Base-by-base conservation (phyloP, 2,797 vertebrate genomes). In the Centropyge bicolor region DNA sequence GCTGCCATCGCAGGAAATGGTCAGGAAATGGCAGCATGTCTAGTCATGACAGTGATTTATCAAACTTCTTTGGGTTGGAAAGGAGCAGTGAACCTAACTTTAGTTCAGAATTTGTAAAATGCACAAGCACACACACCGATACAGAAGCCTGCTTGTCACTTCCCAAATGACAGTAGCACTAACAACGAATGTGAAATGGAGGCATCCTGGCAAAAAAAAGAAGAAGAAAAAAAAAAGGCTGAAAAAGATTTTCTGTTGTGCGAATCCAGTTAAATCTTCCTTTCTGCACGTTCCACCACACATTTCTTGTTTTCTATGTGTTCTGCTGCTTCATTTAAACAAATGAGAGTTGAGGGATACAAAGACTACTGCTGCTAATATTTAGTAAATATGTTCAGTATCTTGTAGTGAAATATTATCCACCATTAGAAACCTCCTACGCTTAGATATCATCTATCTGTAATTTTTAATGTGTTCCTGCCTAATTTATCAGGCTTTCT, bases 51-150 rank as follows among this genome's bases (percentile, higher is more conserved):
- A 38, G 46, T 56, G 64, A 57, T 49, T 55, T 45, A 66, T 70
- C 69, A 78, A 56, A 48, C 38, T 5, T 71, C 43, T 63, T 22
- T 27, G 22, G 52, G 60, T 14, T 56, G 48, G 43, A 70, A 57
- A 70, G 46, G 61, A 64, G 43, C 71, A 65, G 13, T 5, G 16
- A 54, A 45, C 54, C 72, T 72, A 81, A 83, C 75, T 73, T 80
- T 75, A 73, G 76, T 36, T 1, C 31, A 52, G 38, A 60, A 46
- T 49, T 65, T 36, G 62, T 72, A 40, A 87, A 63, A 77, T 51
- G 38, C 46, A 24, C 35, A 43, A 5, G 43, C 11, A 35, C 35
- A 36, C 27, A 49, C 13, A 14, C 22, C 41, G 22, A 17, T 4
- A 35, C 51, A 75, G 31, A 22, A 35, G 59, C 8, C 2, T 12